Evolutionary conservation across 2,113 vertebrate genomes (phyloP).

Genomic region (Paracanthobrama guichenoti): DNA sequence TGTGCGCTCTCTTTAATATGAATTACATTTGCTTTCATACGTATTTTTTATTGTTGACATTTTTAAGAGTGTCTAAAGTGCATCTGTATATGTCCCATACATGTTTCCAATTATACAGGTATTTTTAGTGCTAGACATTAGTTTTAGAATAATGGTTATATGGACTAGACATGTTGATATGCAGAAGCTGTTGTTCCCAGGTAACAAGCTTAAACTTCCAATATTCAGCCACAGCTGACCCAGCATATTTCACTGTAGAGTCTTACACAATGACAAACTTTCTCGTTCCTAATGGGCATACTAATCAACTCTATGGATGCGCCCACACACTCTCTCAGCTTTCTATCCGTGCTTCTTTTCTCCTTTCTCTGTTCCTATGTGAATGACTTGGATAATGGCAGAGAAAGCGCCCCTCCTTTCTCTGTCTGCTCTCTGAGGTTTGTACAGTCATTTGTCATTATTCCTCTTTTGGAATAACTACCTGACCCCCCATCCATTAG

Average conservation of each 20-base stretch:
- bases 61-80: background rate
- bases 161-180: background rate
- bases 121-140: background rate
- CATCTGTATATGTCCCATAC: background rate
- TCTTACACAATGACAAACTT: constrained; percentile 18
- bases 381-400: constrained; percentile 69
- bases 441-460: constrained; percentile 28
- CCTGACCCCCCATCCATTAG: constrained; percentile 48
- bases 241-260: constrained; percentile 5
- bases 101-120: background rate
- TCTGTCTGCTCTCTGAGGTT: constrained; percentile 44
- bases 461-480: constrained; percentile 35
- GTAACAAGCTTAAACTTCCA: background rate
- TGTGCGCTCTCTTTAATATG: background rate
- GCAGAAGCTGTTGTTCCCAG: background rate
- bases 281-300: constrained; percentile 25
- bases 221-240: background rate
- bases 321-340: constrained; percentile 17
- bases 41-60: background rate
- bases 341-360: background rate
- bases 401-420: constrained; percentile 59
- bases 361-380: constrained; percentile 52
- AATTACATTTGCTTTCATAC: background rate
- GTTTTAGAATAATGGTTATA: constrained; percentile 1
- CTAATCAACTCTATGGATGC: constrained; percentile 38